Base-by-base conservation (phyloP, 2,113 vertebrate genomes). In the Rousettus leschenaultii region DNA sequence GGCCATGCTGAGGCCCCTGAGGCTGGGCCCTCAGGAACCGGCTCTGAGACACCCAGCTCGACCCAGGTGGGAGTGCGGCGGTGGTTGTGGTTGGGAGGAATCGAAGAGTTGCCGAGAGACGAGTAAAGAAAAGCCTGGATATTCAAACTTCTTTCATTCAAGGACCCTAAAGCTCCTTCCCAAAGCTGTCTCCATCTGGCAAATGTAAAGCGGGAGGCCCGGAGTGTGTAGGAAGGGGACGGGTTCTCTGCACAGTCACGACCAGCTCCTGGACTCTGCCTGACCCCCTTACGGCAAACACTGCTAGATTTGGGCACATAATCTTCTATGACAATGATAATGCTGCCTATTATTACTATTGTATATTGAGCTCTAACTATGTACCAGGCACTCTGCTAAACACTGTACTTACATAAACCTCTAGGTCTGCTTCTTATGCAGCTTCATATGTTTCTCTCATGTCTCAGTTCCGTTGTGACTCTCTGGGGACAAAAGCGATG, bases 11-110 rank as follows among this genome's bases (percentile, higher is more conserved):
- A 18, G 18, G 18, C 0, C 21, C 12, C 14, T 10, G 57, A 21
- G 38, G 43, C n/a, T 59, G 40, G 28, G 65, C 16, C 55, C 53
- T 66, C 35, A n/a, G 38, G 22, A 30, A 51, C 24, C 18, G 28
- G 82, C 21, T 14, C 0, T 3, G n/a, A 33, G n/a, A 5, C 0
- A 1, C 59, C 82, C 38, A 12, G 38, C 26, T 35, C 3, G 14
- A 19, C 15, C 3, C 26, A 24, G 19, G 43, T 26, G 53, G 70
- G 57, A 82, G 6, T 33, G 71, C 0, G 0, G 16, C 5, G 16
- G 73, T 30, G 22, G 13, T 15, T 78, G 74, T 40, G 66, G 13
- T 15, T 78, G 74, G n/a, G 59, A 66, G 82, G 19, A 78, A 19
- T 0, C 22, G 40, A 38, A 79, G n/a, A 48, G 10, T 1, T 65